phyloP scores from a whole-genome alignment of 1,140 invertebrate genomes.

The Proales similis region DNA sequence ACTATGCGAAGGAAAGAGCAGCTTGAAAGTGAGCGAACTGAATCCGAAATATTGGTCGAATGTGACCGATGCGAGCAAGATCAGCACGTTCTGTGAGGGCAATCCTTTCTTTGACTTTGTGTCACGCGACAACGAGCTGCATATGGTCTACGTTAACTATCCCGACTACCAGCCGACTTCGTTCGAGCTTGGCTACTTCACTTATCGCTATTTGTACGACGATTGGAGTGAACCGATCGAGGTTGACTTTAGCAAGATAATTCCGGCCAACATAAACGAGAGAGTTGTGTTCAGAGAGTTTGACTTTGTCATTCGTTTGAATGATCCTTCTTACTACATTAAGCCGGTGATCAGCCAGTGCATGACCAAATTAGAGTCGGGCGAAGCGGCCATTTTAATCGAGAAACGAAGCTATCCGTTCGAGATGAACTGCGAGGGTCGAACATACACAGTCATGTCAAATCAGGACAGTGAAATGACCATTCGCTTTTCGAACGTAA shows the following conservation, averaged over 20 bases:
- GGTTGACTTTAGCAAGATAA: conserved; percentile 17
- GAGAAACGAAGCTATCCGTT: conserved; percentile 13
- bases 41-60: conserved; percentile 33
- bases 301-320: conserved; percentile 8
- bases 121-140: conserved; percentile 7
- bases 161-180: conserved; percentile 3
- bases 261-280: conserved; percentile 3
- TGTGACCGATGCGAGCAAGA: background rate
- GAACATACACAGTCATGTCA: conserved; percentile 21
- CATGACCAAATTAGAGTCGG: conserved; percentile 25
- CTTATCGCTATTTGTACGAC: conserved; percentile 19
- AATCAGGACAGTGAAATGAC: conserved; percentile 8
- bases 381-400: background rate
- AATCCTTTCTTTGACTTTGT: conserved; percentile 16
- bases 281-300: background rate
- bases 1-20: background rate
- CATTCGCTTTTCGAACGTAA: conserved; percentile 26
- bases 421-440: conserved; percentile 10
- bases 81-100: conserved; percentile 26
- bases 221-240: conserved; percentile 5
- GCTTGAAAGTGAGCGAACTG: background rate
- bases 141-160: conserved; percentile 14
- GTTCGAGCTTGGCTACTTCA: conserved; percentile 36
- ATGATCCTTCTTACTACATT: background rate
- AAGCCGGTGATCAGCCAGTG: conserved; percentile 25